Percentiles rank a stretch among this genome's conserved stretches.
Evolutionary conservation across 1,140 invertebrate genomes (phyloP).

Genomic region (Rhagoletis zephyria): DNA sequence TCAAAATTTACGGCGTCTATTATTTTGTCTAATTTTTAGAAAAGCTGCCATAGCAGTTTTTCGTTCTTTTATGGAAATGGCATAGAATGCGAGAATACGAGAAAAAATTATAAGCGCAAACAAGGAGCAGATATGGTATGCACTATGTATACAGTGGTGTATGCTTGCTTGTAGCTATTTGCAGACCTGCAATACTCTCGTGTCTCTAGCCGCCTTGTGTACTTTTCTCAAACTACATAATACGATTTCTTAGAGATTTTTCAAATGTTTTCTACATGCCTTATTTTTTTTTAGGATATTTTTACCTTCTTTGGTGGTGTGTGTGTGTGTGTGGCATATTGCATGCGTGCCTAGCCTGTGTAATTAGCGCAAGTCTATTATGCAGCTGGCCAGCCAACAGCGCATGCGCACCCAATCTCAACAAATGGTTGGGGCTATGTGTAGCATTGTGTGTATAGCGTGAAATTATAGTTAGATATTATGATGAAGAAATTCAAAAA

Average conservation of each 20-base stretch:
- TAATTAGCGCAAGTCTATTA: neutral
- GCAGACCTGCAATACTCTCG: neutral
- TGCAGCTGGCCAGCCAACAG: neutral
- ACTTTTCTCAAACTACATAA: conserved; percentile 24
- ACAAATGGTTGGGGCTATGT: neutral
- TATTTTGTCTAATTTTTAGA: conserved; percentile 1
- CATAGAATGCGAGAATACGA: neutral
- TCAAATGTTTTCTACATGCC: neutral
- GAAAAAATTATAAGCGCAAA: conserved; percentile 10
- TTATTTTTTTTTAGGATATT: neutral
- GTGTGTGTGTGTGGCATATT: neutral
- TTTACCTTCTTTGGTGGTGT: neutral
- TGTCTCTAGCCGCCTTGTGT: neutral
- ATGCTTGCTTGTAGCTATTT: conserved; percentile 18
- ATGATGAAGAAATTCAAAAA: neutral
- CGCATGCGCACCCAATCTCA: neutral
- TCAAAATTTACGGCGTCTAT: conserved; percentile 31
- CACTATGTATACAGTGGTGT: neutral
- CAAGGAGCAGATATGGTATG: neutral
- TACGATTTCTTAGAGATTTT: conserved; percentile 39
- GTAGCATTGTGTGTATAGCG: neutral
- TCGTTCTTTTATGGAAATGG: neutral
- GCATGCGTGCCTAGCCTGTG: neutral
- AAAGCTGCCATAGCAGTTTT: neutral
- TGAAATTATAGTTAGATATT: conserved; percentile 27